Percentiles rank a stretch among this genome's conserved stretches.
Conservation (phyloP, 2,888 invertebrate genomes). For the Eurois occulta region DNA sequence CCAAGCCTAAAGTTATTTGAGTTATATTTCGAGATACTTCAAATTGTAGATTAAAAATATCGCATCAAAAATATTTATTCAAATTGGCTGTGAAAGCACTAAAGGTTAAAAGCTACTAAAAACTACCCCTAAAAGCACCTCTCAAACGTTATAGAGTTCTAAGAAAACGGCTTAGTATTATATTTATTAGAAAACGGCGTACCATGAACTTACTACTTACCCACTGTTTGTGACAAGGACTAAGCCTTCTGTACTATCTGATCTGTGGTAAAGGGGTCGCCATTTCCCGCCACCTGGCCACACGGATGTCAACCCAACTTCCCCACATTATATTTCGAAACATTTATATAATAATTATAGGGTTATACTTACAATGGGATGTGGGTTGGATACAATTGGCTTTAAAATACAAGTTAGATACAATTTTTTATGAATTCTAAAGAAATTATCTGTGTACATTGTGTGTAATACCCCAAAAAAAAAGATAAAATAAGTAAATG, state of each 20-base stretch:
- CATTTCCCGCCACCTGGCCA: conserved; percentile 82
- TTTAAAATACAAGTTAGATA: background rate
- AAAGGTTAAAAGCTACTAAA: background rate
- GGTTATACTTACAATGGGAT: conserved; percentile 36
- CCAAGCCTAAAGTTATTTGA: background rate
- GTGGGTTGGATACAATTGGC: conserved; percentile 17
- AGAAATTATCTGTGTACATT: background rate
- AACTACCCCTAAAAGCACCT: background rate
- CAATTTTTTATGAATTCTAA: background rate
- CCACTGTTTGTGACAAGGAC: conserved; percentile 17
- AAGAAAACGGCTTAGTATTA: background rate
- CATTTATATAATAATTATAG: conserved; percentile 56
- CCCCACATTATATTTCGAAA: conserved; percentile 66
- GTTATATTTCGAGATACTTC: background rate
- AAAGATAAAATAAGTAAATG: too few species aligned
- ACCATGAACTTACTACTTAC: background rate
- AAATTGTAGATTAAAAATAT: background rate
- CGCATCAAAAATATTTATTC: background rate
- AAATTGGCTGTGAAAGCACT: background rate
- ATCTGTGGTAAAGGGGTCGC: conserved; percentile 75
- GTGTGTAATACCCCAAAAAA: too few species aligned
- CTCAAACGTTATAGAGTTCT: background rate
- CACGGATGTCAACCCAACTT: conserved; percentile 77
- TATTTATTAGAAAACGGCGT: too few species aligned
- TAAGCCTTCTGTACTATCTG: conserved; percentile 47